Conservation (phyloP, 30 jellyfish, hydroid and myxozoan species). For the Pseudorhiza aurosa region DNA sequence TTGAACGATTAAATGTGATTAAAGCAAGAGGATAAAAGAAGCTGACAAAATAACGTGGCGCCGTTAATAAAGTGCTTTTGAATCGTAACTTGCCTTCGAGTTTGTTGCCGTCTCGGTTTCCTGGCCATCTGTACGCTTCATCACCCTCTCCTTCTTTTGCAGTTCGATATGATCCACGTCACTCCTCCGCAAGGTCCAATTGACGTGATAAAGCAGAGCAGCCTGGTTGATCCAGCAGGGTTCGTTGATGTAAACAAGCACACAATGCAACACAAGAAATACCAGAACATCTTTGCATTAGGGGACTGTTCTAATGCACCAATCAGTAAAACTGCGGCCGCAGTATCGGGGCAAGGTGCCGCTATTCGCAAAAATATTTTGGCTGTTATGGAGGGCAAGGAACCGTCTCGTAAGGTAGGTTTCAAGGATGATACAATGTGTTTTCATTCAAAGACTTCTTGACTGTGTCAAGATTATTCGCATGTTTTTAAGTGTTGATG, state of each 20-base stretch:
- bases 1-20: too few relatives aligned
- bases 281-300: constrained; percentile 66
- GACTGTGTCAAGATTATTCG: too few relatives aligned
- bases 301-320: constrained; percentile 94
- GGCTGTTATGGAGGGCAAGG: constrained; percentile 67
- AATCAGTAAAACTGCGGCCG: constrained; percentile 96
- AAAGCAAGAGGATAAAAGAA: too few relatives aligned
- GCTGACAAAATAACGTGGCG: too few relatives aligned
- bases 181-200: constrained; percentile 99
- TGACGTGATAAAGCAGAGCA: constrained; percentile 61
- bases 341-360: constrained; percentile 76
- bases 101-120: too few relatives aligned
- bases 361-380: constrained; percentile 76
- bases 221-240: constrained; percentile 81
- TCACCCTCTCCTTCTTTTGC: constrained; percentile 26
- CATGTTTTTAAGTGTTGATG: too few relatives aligned
- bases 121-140: too few relatives aligned
- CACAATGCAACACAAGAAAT: constrained; percentile 80
- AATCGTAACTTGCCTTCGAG: too few relatives aligned
- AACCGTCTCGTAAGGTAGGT: constrained; percentile 49
- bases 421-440: too few relatives aligned
- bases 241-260: constrained; percentile 79
- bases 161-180: constrained; percentile 95
- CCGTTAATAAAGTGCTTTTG: too few relatives aligned
- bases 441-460: too few relatives aligned